Evolutionary conservation across 2,797 vertebrate genomes (phyloP).

Genomic region (Heterohyrax brucei): DNA sequence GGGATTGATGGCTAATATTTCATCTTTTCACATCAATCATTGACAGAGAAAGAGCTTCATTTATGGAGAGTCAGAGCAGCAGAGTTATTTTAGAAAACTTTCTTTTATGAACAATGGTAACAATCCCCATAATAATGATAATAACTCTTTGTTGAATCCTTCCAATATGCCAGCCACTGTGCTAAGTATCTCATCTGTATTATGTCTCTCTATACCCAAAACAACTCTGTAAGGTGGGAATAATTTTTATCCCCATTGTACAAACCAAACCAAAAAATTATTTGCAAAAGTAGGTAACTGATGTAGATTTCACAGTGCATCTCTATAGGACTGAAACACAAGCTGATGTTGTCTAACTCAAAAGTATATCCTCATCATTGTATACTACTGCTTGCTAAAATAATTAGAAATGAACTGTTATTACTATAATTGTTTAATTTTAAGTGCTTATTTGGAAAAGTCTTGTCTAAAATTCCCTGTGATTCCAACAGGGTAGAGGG

Average conservation of each 20-base stretch:
- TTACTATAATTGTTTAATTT: not conserved
- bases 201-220: not conserved
- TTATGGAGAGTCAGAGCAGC: not conserved
- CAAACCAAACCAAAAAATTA: not conserved
- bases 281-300: accelerated
- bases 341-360: not conserved
- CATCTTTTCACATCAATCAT: accelerated
- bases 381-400: no score
- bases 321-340: accelerated
- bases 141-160: not conserved
- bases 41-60: not conserved
- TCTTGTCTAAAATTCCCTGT: not conserved
- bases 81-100: not conserved
- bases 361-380: no score
- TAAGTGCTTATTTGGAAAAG: not conserved
- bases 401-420: not conserved
- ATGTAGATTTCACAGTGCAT: not conserved
- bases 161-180: not conserved
- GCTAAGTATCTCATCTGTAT: not conserved
- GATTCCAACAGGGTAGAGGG: not conserved
- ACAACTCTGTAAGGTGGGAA: not conserved
- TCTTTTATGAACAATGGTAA: not conserved
- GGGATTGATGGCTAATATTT: not conserved
- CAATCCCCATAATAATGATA: no score
- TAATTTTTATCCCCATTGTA: not conserved